phyloP scores from a whole-genome alignment of 2,888 invertebrate species.

The Drosophila aldrichi region DNA sequence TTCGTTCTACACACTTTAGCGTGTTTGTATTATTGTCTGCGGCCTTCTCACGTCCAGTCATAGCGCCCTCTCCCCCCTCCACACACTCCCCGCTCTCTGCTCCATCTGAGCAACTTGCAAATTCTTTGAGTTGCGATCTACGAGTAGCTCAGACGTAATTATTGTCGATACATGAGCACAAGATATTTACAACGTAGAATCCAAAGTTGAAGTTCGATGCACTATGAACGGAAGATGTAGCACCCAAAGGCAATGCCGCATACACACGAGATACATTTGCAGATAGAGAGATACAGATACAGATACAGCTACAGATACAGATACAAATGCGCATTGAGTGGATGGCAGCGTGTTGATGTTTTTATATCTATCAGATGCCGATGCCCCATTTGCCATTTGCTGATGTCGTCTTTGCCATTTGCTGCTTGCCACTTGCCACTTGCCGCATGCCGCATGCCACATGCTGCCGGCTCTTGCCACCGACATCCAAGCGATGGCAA shows the following conservation, averaged over 20 bases:
- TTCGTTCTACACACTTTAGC: conserved; percentile 65
- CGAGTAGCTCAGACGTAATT: conserved; percentile 67
- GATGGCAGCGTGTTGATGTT: conserved; percentile 71
- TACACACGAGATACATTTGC: conserved; percentile 12
- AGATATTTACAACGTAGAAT: conserved; percentile 53
- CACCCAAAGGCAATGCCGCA: conserved; percentile 20
- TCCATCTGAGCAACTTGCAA: conserved; percentile 39
- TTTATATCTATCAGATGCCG: conserved; percentile 75
- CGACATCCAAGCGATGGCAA: conserved; percentile 47
- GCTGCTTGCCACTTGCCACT: conserved; percentile 19
- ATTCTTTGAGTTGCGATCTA: conserved; percentile 58
- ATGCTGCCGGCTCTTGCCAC: conserved; percentile 37
- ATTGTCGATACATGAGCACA: conserved; percentile 65
- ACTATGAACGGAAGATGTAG: conserved; percentile 43
- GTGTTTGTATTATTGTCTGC: conserved; percentile 55
- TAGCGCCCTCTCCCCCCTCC: not conserved
- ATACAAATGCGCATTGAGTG: conserved; percentile 26
- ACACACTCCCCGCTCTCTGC: not conserved
- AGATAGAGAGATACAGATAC: conserved; percentile 13
- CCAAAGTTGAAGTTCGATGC: conserved; percentile 67
- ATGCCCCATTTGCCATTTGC: conserved; percentile 32
- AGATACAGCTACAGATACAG: conserved; percentile 25
- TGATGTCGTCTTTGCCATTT: conserved; percentile 33
- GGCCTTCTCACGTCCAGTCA: conserved; percentile 60
- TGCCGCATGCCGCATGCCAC: not conserved